phyloP scores from a whole-genome alignment of 2,888 invertebrate genomes.

The Apodemia zela region DNA sequence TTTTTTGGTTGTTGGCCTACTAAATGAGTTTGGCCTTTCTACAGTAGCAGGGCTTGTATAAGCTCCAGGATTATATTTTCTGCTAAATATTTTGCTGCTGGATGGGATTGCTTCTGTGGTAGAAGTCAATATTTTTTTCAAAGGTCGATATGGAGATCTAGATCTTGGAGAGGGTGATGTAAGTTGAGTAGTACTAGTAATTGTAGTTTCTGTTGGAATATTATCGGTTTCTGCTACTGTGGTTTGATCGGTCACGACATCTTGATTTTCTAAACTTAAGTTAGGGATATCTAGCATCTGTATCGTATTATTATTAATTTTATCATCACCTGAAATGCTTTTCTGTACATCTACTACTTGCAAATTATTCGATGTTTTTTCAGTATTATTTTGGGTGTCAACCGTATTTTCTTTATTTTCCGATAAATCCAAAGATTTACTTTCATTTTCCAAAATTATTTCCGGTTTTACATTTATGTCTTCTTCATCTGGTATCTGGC shows the following conservation, averaged over 20 bases:
- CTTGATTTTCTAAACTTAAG: conserved; percentile 18
- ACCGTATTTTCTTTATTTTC: conserved; percentile 4
- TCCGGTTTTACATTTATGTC: conserved; percentile 11
- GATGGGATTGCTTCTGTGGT: conserved; percentile 62
- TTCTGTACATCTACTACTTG: background rate
- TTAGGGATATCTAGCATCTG: background rate
- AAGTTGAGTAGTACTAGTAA: conserved; percentile 48
- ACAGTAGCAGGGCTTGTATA: conserved; percentile 68
- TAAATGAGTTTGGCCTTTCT: conserved; percentile 52
- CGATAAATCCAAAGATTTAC: conserved; percentile 16
- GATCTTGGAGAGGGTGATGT: conserved; percentile 46
- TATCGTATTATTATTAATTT: background rate
- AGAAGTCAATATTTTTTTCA: conserved; percentile 60
- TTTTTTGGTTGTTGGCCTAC: conserved; percentile 51
- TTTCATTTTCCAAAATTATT: conserved; percentile 10
- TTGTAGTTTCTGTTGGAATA: conserved; percentile 45
- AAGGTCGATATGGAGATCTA: conserved; percentile 63
- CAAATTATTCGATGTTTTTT: background rate
- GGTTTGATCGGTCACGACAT: conserved; percentile 22
- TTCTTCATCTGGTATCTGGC: conserved; percentile 17
- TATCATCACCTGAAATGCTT: background rate
- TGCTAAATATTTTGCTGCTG: conserved; percentile 66
- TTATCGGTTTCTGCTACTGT: conserved; percentile 17
- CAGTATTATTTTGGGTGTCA: background rate
- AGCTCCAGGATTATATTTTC: conserved; percentile 69